These are phyloP conservation scores for Thalassarche chlororhynchos DNA, from an alignment of 2,113 vertebrate species.

Conservation along the genomic window DNA sequence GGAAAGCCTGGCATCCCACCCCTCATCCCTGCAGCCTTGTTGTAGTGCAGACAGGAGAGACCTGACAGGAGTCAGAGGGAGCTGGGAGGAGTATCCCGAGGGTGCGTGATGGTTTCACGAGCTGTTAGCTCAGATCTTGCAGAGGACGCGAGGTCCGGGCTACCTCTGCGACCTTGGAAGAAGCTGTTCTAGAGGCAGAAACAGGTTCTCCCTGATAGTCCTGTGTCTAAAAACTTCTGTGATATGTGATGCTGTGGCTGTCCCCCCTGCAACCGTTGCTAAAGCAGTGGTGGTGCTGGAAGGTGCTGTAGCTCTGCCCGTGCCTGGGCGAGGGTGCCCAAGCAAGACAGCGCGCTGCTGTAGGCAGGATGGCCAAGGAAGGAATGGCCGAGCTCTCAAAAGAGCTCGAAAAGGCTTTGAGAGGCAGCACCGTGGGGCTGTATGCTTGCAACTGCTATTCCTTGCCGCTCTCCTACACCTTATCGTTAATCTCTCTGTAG, in stretches of 20 bases:
- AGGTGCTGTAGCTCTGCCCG: not conserved
- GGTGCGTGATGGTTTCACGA: fast-evolving
- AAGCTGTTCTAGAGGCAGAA: not conserved
- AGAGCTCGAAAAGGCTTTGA: not conserved
- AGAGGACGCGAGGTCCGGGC: fast-evolving
- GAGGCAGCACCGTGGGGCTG: not conserved
- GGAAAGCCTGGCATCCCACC: not conserved
- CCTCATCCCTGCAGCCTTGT: not conserved
- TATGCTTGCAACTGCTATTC: not conserved
- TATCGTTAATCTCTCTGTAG: not conserved
- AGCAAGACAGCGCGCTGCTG: not conserved
- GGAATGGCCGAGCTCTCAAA: not conserved
- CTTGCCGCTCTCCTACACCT: not conserved
- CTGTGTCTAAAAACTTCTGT: not conserved
- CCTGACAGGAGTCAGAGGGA: not conserved
- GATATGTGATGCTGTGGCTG: not conserved
- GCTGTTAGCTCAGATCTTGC: not conserved
- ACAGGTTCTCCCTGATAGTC: not conserved
- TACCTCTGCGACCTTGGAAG: not conserved
- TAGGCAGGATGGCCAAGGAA: fast-evolving
- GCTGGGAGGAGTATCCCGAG: not conserved
- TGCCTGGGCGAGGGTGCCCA: fast-evolving
- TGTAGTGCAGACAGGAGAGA: not conserved
- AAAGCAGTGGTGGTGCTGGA: not conserved
- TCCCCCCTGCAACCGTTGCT: not conserved